Percentiles rank a stretch among this genome's conserved stretches.
phyloP scores from a whole-genome alignment of 2,888 invertebrate genomes.

The Nephrotoma flavescens region DNA sequence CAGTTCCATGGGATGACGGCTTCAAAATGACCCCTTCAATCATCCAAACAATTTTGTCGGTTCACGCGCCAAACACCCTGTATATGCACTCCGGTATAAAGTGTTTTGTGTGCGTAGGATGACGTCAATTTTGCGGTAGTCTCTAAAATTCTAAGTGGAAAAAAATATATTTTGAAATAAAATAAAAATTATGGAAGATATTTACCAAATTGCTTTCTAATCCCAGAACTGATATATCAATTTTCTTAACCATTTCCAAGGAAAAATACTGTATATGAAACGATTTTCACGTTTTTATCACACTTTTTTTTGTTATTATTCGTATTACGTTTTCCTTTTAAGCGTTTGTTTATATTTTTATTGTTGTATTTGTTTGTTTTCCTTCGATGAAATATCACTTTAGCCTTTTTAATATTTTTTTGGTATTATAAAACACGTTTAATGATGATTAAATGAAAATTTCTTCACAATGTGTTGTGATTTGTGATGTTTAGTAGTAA shows the following conservation, averaged over 20 bases:
- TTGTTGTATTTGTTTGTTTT: neutral
- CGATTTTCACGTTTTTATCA: neutral
- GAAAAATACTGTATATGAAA: neutral
- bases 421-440: neutral
- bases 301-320: neutral
- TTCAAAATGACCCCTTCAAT: too few species aligned
- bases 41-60: too few species aligned
- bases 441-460: neutral
- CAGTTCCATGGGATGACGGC: too few species aligned
- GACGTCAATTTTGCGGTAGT: too few species aligned
- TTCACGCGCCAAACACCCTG: too few species aligned
- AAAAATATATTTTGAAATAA: neutral
- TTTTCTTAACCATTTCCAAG: slow-evolving; percentile 6
- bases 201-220: slow-evolving; percentile 13
- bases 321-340: neutral
- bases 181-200: slow-evolving; percentile 3
- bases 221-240: slow-evolving; percentile 11
- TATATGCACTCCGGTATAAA: too few species aligned
- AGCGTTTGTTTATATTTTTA: neutral
- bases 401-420: neutral
- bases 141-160: too few species aligned
- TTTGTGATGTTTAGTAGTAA: neutral
- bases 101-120: too few species aligned
- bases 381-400: neutral
- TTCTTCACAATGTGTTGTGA: neutral